Percentiles rank a stretch among this genome's conserved stretches.
phyloP scores from a whole-genome alignment of 2,888 invertebrate genomes.

The Pseudeuparius sepicola region DNA sequence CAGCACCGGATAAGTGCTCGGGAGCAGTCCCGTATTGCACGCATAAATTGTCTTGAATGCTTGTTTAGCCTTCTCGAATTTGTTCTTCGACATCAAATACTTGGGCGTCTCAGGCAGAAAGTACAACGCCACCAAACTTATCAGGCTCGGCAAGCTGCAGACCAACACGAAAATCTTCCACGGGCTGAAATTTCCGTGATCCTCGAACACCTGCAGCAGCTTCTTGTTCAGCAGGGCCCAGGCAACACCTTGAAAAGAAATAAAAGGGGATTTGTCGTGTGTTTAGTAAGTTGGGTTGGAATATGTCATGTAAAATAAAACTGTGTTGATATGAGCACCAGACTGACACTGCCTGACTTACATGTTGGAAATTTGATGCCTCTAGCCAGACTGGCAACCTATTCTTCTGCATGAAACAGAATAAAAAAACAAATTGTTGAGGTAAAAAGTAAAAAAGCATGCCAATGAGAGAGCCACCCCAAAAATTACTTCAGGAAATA shows the following conservation, averaged over 20 bases:
- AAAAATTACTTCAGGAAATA: no score
- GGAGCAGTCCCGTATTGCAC: slow-evolving; percentile 43
- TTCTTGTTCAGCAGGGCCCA: slow-evolving; percentile 38
- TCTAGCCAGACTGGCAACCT: slow-evolving; percentile 19
- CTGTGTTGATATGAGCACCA: no score
- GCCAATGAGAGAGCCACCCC: no score
- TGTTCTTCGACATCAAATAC: slow-evolving; percentile 44
- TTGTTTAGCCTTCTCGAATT: slow-evolving; percentile 41
- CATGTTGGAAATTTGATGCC: slow-evolving; percentile 2
- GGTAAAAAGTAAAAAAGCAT: no score
- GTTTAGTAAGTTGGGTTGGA: no score
- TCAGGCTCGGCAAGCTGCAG: slow-evolving; percentile 47
- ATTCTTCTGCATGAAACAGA: slow-evolving; percentile 21
- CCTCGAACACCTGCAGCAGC: slow-evolving; percentile 29
- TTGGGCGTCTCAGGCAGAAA: slow-evolving; percentile 50
- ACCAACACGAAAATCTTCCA: slow-evolving; percentile 56
- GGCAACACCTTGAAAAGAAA: slow-evolving; percentile 37
- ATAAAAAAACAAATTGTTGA: no score
- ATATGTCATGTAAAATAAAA: no score
- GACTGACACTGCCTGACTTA: slow-evolving; percentile 12
- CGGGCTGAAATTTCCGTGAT: slow-evolving; percentile 41
- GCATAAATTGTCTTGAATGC: slow-evolving; percentile 47
- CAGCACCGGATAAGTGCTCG: slow-evolving; percentile 38
- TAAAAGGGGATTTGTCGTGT: no score
- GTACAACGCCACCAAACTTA: slow-evolving; percentile 43